Conservation (phyloP, 2,888 invertebrate species). For the Strigamia maritima region DNA sequence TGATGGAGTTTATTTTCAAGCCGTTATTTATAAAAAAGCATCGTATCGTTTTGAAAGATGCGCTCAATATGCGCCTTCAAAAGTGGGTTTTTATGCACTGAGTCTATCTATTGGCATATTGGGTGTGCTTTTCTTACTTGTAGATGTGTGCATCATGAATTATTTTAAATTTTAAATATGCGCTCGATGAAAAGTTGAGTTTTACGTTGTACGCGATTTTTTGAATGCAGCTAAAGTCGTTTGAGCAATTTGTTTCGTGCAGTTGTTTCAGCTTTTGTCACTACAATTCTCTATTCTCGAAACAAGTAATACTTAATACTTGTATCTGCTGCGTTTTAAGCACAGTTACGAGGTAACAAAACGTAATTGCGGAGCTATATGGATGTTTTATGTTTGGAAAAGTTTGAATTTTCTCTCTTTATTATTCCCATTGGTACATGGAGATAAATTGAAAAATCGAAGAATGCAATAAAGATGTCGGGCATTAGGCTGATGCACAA, state of each 20-base stretch:
- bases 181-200: too few relatives aligned
- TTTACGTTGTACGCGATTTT: too few relatives aligned
- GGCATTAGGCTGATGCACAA: not conserved
- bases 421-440: conserved; percentile 5
- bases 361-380: not conserved
- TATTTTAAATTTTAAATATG: too few relatives aligned
- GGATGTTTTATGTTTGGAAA: not conserved
- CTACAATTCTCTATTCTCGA: not conserved
- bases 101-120: too few relatives aligned
- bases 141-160: too few relatives aligned
- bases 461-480: conserved; percentile 20
- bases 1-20: too few relatives aligned
- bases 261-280: not conserved
- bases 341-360: not conserved
- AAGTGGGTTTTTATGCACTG: too few relatives aligned
- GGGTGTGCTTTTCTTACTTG: too few relatives aligned
- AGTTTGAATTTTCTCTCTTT: not conserved
- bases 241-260: not conserved
- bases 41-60: too few relatives aligned
- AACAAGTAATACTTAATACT: not conserved
- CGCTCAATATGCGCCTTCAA: too few relatives aligned
- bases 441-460: conserved; percentile 31
- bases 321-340: not conserved
- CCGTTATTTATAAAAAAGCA: too few relatives aligned
- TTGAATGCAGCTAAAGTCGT: too few relatives aligned